These are phyloP conservation scores for Megamerina dolium DNA, from an alignment of 2,888 invertebrate genomes.

Conservation along the genomic window DNA sequence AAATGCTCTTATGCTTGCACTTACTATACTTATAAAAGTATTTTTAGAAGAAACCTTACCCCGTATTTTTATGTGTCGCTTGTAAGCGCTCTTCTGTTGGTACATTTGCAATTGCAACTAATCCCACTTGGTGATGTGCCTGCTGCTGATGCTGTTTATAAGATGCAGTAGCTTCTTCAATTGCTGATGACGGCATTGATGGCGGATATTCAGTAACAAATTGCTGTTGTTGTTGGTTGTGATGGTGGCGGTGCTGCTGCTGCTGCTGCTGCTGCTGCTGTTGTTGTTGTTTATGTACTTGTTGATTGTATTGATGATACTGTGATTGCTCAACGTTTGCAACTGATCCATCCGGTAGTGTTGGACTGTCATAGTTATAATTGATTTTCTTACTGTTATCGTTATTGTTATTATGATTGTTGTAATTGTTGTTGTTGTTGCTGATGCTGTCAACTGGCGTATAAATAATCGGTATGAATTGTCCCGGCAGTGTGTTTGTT, in stretches of 20 bases:
- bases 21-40: too few relatives aligned
- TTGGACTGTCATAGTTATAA: slow-evolving; percentile 18
- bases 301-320: slow-evolving; percentile 27
- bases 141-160: slow-evolving; percentile 10
- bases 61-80: slow-evolving; percentile 16
- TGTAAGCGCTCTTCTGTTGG: too few relatives aligned
- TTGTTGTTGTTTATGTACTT: slow-evolving; percentile 17
- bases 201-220: slow-evolving; percentile 17
- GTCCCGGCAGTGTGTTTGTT: slow-evolving; percentile 54
- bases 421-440: slow-evolving; percentile 20
- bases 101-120: slow-evolving; percentile 8
- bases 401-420: slow-evolving; percentile 12
- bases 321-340: slow-evolving; percentile 18
- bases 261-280: slow-evolving; percentile 18
- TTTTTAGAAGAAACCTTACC: slow-evolving; percentile 13
- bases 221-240: slow-evolving; percentile 15
- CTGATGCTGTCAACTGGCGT: slow-evolving; percentile 36
- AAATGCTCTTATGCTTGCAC: too few relatives aligned
- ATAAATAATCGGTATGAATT: slow-evolving; percentile 53
- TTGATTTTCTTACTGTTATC: slow-evolving; percentile 18
- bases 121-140: slow-evolving; percentile 11
- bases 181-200: slow-evolving; percentile 7
- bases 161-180: slow-evolving; percentile 6
- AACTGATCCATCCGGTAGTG: slow-evolving; percentile 21
- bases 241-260: slow-evolving; percentile 19